These are phyloP conservation scores for Homarus gammarus DNA, from an alignment of 2,888 invertebrate species.

Conservation along the genomic window DNA sequence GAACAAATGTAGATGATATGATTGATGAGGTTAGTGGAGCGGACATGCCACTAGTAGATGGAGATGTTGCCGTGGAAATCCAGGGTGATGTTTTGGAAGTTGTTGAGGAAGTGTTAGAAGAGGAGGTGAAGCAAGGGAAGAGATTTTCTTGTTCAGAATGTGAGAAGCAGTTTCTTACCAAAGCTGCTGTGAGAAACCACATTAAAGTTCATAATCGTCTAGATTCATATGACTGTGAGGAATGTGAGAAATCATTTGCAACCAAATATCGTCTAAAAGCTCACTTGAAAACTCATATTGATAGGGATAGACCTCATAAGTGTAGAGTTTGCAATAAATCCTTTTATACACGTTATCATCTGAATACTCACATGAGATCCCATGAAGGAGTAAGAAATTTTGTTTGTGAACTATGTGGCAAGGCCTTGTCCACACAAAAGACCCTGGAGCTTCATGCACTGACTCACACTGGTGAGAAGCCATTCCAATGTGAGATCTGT, in stretches of 20 bases:
- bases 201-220: conserved; percentile 63
- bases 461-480: conserved; percentile 84
- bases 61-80: conserved; percentile 33
- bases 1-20: neutral
- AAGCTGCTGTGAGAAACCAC: conserved; percentile 71
- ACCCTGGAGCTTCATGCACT: conserved; percentile 89
- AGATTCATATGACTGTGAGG: conserved; percentile 69
- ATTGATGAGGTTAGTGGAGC: conserved; percentile 13
- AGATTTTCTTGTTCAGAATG: conserved; percentile 70
- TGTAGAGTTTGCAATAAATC: conserved; percentile 83
- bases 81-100: conserved; percentile 56
- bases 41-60: conserved; percentile 35
- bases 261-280: conserved; percentile 70
- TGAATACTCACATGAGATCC: conserved; percentile 88
- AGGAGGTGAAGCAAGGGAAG: conserved; percentile 55
- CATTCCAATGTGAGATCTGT: conserved; percentile 86
- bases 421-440: conserved; percentile 81
- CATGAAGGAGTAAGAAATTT: conserved; percentile 82
- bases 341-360: conserved; percentile 88
- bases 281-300: conserved; percentile 71
- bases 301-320: conserved; percentile 69
- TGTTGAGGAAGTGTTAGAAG: conserved; percentile 63
- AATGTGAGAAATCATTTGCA: conserved; percentile 71
- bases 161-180: conserved; percentile 66
- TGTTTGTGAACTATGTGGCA: conserved; percentile 74